Evolutionary conservation across 2,888 invertebrate genomes (phyloP).

Genomic region (Drosophila fungiperda): DNA sequence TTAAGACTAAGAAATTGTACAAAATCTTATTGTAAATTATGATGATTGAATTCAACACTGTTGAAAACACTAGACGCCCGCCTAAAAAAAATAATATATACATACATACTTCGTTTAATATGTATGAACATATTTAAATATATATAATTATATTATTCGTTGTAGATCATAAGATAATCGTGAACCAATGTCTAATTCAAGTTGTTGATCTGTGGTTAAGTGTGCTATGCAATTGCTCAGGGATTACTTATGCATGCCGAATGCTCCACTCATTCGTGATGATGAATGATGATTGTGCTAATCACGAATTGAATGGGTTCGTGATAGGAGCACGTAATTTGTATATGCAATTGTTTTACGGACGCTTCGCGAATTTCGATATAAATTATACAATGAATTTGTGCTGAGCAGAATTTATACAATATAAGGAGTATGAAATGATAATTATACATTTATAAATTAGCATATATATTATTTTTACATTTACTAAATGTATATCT

Average conservation of each 20-base stretch:
- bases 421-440: constrained; percentile 21
- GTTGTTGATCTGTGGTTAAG: constrained; percentile 25
- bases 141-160: constrained; percentile 30
- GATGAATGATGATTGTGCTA: constrained; percentile 5
- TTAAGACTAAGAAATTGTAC: constrained; percentile 44
- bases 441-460: constrained; percentile 40
- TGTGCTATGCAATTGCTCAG: constrained; percentile 54
- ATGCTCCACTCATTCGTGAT: constrained; percentile 16
- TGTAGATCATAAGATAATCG: constrained; percentile 30
- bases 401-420: constrained; percentile 43
- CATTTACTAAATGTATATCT: constrained; percentile 20
- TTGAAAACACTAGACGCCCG: constrained; percentile 57
- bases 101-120: constrained; percentile 29
- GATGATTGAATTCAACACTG: constrained; percentile 42
- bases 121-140: constrained; percentile 29
- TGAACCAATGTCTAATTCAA: constrained; percentile 42
- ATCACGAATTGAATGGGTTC: constrained; percentile 36
- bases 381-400: constrained; percentile 47
- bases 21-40: constrained; percentile 39
- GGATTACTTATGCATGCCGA: constrained; percentile 43
- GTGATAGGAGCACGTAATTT: constrained; percentile 30
- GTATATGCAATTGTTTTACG: constrained; percentile 35
- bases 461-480: constrained; percentile 23
- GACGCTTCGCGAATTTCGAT: constrained; percentile 32
- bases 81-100: constrained; percentile 57